Evolutionary conservation across 2,797 vertebrate species (phyloP), one percentile per base, ranked within the genome.

Genomic region (Hydrophis major): DNA sequence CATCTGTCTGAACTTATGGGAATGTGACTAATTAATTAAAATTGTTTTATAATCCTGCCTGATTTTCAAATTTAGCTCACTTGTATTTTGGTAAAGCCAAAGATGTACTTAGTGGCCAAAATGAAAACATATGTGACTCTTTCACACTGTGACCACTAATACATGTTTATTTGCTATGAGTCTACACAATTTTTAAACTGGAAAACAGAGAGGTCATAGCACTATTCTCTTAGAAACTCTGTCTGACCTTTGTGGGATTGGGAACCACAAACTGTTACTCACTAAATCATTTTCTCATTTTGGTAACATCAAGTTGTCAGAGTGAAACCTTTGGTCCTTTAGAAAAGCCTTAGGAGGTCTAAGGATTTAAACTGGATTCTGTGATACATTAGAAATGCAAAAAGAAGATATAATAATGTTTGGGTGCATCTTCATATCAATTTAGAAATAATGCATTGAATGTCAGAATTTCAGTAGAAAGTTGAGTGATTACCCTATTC

Each of bases 1-100:
- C 87, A 92, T 50, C 42, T 89, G 50, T 78, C 55, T 93, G 74
- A 83, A 37, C 56, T 56, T 93, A 93, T 93, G 89, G 32, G n/a
- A 86, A 86, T 91, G 57, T 27, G 28, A 53, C 47, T 74, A 87
- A 63, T 90, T 93, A 90, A 74, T 90, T 87, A 60, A 50, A 53
- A 42, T 87, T 56, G 94, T 94, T 94, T 94, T 97, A 92, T 95
- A 96, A 97, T 96, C 92, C 95, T 93, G 94, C 57, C 50, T 97
- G 96, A 96, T 97, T 97, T 97, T 95, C 95, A 97, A 96, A 96
- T 96, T 96, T 91, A 96, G 95, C 93, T 96, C 95, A 93, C 90
- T 0, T 95, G 96, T 86, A 93, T 96, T 97, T 97, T 96, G 95
- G 97, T 94, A 94, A 97, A 93, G 88, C 60, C 95, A 95, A 94